Conservation (phyloP, 1,140 invertebrate genomes). For the Tetranychus cinnabarinus region DNA sequence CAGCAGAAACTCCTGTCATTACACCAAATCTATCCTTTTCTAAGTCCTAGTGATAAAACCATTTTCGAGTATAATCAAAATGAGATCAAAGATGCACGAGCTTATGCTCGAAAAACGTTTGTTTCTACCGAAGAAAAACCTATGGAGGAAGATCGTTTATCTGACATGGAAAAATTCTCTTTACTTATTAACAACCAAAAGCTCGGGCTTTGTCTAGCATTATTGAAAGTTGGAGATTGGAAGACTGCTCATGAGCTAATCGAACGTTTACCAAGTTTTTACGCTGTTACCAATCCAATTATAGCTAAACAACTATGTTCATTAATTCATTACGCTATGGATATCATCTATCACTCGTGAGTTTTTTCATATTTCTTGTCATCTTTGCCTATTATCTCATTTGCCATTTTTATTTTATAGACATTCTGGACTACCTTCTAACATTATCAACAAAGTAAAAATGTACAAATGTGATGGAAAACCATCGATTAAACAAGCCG, state of each 20-base stretch:
- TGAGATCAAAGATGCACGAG: slow-evolving; percentile 54
- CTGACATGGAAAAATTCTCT: slow-evolving; percentile 1
- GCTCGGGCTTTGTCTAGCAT: slow-evolving; percentile 63
- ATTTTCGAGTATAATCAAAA: slow-evolving; percentile 59
- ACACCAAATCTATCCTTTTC: slow-evolving; percentile 74
- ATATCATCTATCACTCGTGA: slow-evolving; percentile 62
- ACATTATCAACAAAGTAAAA: slow-evolving; percentile 7
- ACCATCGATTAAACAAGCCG: slow-evolving; percentile 22
- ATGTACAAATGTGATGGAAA: not conserved
- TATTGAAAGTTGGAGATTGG: slow-evolving; percentile 74
- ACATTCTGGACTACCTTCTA: slow-evolving; percentile 40
- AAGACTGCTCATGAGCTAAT: slow-evolving; percentile 51
- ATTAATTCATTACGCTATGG: slow-evolving; percentile 59
- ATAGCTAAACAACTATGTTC: slow-evolving; percentile 52
- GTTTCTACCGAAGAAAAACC: slow-evolving; percentile 42
- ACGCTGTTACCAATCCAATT: slow-evolving; percentile 45
- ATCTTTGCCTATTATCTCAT: no score
- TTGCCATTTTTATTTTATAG: slow-evolving; percentile 22
- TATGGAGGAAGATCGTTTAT: slow-evolving; percentile 33
- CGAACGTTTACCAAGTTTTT: slow-evolving; percentile 53
- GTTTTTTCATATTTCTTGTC: slow-evolving; percentile 8
- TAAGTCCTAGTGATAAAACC: slow-evolving; percentile 54
- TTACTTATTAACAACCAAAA: slow-evolving; percentile 51
- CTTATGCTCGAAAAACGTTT: slow-evolving; percentile 60
- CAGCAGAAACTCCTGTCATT: slow-evolving; percentile 62